Percentiles rank a stretch among this genome's conserved stretches.
These are phyloP conservation scores for Nesoenas mayeri DNA, from an alignment of 2,113 vertebrate genomes.

Conservation along the genomic window DNA sequence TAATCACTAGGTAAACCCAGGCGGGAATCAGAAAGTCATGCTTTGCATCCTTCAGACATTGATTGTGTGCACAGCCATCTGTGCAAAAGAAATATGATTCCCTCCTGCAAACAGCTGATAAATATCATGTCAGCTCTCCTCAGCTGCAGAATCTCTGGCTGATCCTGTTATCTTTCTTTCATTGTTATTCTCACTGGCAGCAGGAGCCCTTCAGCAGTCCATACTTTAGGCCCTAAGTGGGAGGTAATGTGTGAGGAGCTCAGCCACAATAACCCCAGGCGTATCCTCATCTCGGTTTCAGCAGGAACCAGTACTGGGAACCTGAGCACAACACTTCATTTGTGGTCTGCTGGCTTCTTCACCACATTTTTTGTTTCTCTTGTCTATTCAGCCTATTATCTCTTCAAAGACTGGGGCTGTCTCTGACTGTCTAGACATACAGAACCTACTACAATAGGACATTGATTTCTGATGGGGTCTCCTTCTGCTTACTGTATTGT, in stretches of 20 bases:
- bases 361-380: conserved; percentile 54
- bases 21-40: neutral
- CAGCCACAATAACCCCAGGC: neutral
- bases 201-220: neutral
- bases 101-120: conserved; percentile 27
- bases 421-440: conserved; percentile 57
- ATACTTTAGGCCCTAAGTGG: neutral
- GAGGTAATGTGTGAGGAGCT: neutral
- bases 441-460: conserved; percentile 59
- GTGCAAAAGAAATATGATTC: conserved; percentile 11
- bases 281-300: neutral
- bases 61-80: neutral
- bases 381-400: conserved; percentile 58
- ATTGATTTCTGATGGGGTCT: conserved; percentile 53
- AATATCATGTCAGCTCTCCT: conserved; percentile 19
- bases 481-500: conserved; percentile 52
- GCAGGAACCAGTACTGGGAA: conserved; percentile 10
- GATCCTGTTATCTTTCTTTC: conserved; percentile 25
- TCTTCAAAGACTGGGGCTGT: conserved; percentile 55
- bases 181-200: conserved; percentile 8
- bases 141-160: conserved; percentile 6
- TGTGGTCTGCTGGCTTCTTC: conserved; percentile 60
- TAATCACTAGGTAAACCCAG: neutral
- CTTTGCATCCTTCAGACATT: neutral
- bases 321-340: conserved; percentile 45